Evolutionary conservation across 2,888 invertebrate genomes (phyloP).

Genomic region (Harpagoxenus sublaevis): DNA sequence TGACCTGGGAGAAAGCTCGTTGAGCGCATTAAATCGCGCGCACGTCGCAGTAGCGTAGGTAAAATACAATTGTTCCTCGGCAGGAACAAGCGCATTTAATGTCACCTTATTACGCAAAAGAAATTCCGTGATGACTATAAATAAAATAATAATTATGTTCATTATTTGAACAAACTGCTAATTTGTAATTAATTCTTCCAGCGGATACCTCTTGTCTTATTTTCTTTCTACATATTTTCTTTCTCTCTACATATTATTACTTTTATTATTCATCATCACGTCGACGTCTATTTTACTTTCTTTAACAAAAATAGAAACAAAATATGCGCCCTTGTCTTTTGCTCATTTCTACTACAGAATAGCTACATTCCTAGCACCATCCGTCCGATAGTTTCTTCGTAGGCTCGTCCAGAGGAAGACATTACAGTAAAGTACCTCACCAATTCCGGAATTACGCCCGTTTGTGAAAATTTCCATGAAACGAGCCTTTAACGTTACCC

Average conservation of each 20-base stretch:
- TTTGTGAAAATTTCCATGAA: conserved; percentile 47
- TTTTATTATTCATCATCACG: neutral
- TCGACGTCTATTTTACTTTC: neutral
- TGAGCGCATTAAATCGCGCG: conserved; percentile 30
- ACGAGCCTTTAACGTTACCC: conserved; percentile 40
- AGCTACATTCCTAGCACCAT: neutral
- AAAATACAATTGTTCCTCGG: neutral
- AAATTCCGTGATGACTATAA: neutral
- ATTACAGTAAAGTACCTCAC: conserved; percentile 36
- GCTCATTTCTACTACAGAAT: neutral
- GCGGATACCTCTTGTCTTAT: too few species aligned
- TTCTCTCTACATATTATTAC: too few species aligned
- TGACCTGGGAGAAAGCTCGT: conserved; percentile 14
- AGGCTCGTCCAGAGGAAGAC: conserved; percentile 10
- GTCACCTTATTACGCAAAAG: neutral
- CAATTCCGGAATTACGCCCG: conserved; percentile 37
- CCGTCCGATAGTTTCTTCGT: neutral
- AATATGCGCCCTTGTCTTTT: neutral
- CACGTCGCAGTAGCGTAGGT: neutral
- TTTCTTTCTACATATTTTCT: neutral
- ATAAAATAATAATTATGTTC: neutral
- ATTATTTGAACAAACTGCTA: neutral
- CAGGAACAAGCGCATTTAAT: neutral
- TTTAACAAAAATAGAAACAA: neutral
- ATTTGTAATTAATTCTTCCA: neutral